Conservation (phyloP, 1,140 invertebrate species). For the Dreissena polymorpha region DNA sequence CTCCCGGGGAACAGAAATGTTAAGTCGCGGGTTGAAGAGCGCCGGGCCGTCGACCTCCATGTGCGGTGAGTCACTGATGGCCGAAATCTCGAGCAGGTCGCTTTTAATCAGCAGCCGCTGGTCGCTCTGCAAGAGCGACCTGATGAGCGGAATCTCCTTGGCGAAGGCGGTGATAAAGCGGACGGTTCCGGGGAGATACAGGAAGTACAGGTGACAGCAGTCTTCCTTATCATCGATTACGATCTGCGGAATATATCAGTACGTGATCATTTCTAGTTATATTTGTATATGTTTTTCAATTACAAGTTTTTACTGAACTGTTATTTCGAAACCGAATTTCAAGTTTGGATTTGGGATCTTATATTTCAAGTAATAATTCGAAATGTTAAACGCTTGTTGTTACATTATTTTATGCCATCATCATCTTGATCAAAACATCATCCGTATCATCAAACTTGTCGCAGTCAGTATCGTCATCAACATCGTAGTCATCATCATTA, state of each 20-base stretch:
- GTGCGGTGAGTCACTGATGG: slow-evolving; percentile 63
- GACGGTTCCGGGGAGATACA: slow-evolving; percentile 64
- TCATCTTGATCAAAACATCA: no score
- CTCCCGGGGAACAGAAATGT: slow-evolving; percentile 49
- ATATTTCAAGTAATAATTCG: no score
- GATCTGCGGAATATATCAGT: slow-evolving; percentile 37
- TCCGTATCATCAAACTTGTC: no score
- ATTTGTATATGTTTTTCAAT: no score
- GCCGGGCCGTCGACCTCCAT: slow-evolving; percentile 32
- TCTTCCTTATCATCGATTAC: slow-evolving; percentile 49
- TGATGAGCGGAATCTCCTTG: slow-evolving; percentile 68
- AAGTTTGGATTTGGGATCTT: no score
- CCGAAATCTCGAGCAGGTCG: slow-evolving; percentile 64
- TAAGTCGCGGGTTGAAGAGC: slow-evolving; percentile 59
- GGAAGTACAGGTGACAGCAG: slow-evolving; percentile 57
- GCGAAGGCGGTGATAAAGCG: slow-evolving; percentile 68
- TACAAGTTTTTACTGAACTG: no score
- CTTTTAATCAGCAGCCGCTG: slow-evolving; percentile 67
- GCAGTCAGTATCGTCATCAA: no score
- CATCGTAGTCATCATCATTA: background rate
- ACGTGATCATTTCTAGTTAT: no score
- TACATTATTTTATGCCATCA: no score
- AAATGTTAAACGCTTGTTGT: no score
- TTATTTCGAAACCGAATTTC: no score
- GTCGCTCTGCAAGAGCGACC: slow-evolving; percentile 61